A percentile compares a stretch with the other conserved stretches of the same genome.
Evolutionary conservation across 2,113 vertebrate genomes (phyloP).

Genomic region (Ranitomeya variabilis): DNA sequence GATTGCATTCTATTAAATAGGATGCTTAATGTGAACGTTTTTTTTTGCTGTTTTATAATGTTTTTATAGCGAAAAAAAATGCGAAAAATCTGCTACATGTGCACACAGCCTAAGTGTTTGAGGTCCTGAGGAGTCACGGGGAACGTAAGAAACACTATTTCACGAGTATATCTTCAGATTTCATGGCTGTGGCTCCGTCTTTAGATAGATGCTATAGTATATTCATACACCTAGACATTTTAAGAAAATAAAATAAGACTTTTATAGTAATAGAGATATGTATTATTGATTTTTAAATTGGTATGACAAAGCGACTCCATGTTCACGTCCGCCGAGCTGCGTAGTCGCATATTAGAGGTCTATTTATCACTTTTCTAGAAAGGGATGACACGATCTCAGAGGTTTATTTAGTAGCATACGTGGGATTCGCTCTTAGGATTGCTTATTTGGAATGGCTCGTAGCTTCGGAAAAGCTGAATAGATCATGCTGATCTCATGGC

Average conservation of each 20-base stretch:
- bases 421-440: neutral
- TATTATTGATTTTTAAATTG: slow-evolving; percentile 18
- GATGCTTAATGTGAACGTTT: too few species aligned
- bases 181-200: neutral
- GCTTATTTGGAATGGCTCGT: neutral
- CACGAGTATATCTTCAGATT: neutral
- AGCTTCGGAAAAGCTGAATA: neutral
- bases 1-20: too few species aligned
- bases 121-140: neutral
- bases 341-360: neutral
- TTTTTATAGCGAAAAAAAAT: too few species aligned
- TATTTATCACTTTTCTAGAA: slow-evolving; percentile 42
- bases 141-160: neutral
- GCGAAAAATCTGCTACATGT: too few species aligned
- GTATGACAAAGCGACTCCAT: slow-evolving; percentile 21
- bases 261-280: slow-evolving; percentile 36
- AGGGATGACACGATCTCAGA: slow-evolving; percentile 16
- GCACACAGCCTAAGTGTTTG: too few species aligned
- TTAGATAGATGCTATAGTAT: neutral
- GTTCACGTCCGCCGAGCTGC: neutral
- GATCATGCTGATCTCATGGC: neutral
- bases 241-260: neutral
- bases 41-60: too few species aligned
- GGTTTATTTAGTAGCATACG: neutral
- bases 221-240: neutral